These are phyloP conservation scores for Drosophila parvula DNA, from an alignment of 1,140 invertebrate species.

Conservation along the genomic window DNA sequence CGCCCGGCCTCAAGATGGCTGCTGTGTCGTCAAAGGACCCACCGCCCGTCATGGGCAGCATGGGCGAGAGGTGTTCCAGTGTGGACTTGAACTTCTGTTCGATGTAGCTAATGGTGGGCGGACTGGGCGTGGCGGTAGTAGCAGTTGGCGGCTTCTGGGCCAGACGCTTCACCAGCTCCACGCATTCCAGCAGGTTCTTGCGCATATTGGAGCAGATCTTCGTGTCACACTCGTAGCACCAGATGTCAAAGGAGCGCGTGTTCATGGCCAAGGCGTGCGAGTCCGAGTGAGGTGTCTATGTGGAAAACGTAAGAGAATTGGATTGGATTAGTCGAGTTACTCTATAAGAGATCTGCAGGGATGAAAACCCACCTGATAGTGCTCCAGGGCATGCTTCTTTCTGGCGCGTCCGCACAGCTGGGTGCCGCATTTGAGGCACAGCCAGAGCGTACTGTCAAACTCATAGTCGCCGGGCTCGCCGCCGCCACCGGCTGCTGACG, in stretches of 20 bases:
- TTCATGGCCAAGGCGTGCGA: slow-evolving; percentile 90
- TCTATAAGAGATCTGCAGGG: neutral
- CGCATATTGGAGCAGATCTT: slow-evolving; percentile 86
- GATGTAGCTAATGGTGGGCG: slow-evolving; percentile 56
- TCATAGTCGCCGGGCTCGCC: slow-evolving; percentile 84
- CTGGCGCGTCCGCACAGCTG: slow-evolving; percentile 90
- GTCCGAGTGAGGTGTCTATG: slow-evolving; percentile 88
- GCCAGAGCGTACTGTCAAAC: slow-evolving; percentile 87
- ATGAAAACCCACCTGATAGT: slow-evolving; percentile 86
- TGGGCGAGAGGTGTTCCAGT: slow-evolving; percentile 51
- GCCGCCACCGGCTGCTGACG: neutral
- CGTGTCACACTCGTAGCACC: slow-evolving; percentile 89
- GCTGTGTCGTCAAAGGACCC: slow-evolving; percentile 20
- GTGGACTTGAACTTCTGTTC: slow-evolving; percentile 63
- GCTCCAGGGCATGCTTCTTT: slow-evolving; percentile 90
- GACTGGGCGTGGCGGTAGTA: slow-evolving; percentile 4
- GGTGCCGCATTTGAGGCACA: slow-evolving; percentile 90
- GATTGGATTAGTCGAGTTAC: neutral
- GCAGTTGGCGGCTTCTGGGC: slow-evolving; percentile 67
- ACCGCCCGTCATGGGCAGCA: slow-evolving; percentile 54
- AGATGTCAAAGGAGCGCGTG: slow-evolving; percentile 89
- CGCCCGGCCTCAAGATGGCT: neutral
- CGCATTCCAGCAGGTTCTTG: slow-evolving; percentile 87
- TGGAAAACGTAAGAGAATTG: neutral
- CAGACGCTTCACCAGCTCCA: slow-evolving; percentile 87